phyloP scores from a whole-genome alignment of 2,113 vertebrate genomes.

The Barnardius zonarius region DNA sequence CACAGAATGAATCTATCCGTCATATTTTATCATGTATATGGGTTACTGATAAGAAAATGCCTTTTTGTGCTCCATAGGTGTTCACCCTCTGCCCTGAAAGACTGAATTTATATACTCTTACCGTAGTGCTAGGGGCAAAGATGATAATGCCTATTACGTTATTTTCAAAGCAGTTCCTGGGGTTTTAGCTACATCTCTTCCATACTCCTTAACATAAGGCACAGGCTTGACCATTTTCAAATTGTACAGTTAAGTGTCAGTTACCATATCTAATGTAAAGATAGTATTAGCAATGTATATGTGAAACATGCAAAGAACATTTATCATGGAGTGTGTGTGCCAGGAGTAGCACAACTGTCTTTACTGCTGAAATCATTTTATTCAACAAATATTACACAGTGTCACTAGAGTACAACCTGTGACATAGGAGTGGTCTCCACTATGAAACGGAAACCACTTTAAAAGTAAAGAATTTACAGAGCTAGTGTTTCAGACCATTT shows the following conservation, averaged over 20 bases:
- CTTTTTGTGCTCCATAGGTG: background rate
- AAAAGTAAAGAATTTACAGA: background rate
- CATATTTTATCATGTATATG: background rate
- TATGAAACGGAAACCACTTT: background rate
- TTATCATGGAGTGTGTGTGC: background rate
- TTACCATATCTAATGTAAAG: background rate
- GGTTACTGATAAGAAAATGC: background rate
- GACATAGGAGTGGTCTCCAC: background rate
- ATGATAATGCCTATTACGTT: background rate
- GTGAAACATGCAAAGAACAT: background rate
- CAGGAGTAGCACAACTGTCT: background rate
- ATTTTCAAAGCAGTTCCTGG: background rate
- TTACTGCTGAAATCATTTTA: background rate
- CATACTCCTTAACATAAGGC: background rate
- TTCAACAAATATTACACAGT: background rate
- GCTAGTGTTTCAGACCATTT: background rate
- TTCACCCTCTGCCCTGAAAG: background rate
- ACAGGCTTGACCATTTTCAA: background rate
- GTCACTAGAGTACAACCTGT: background rate
- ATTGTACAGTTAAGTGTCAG: background rate
- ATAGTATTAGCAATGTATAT: background rate
- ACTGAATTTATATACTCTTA: background rate
- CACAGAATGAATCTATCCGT: background rate
- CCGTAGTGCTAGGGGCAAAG: background rate
- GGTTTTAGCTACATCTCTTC: background rate